Percentiles rank a stretch among this genome's conserved stretches.
phyloP scores from a whole-genome alignment of 1,140 invertebrate species.

The Brachionus plicatilis region DNA sequence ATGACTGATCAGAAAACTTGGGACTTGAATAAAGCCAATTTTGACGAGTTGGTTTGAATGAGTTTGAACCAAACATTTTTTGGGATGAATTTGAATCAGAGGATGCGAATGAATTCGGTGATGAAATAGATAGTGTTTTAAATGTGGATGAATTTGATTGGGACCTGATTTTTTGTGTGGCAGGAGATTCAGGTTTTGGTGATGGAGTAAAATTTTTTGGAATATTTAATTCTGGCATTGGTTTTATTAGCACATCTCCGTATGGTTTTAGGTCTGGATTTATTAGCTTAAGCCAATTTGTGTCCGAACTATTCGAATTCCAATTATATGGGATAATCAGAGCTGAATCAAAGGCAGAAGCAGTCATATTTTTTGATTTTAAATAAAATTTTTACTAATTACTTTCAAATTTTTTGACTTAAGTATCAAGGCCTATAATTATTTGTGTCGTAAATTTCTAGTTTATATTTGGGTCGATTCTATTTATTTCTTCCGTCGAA shows the following conservation, averaged over 20 bases:
- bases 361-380: conserved; percentile 1
- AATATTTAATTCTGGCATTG: neutral
- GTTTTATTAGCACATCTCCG: neutral
- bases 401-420: neutral
- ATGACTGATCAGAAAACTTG: neutral
- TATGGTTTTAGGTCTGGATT: neutral
- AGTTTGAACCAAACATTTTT: neutral
- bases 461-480: neutral
- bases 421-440: conserved; percentile 12
- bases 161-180: neutral
- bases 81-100: neutral
- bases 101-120: neutral
- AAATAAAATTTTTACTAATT: neutral
- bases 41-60: neutral
- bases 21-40: neutral
- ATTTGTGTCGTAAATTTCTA: neutral
- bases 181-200: neutral
- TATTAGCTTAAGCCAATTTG: neutral
- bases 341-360: neutral
- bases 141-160: neutral
- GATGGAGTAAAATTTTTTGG: neutral
- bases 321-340: neutral
- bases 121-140: neutral
- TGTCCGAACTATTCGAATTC: neutral
- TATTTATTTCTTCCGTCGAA: neutral